Evolutionary conservation across 2,797 vertebrate species (phyloP).

Genomic region (Australoheros facetus): DNA sequence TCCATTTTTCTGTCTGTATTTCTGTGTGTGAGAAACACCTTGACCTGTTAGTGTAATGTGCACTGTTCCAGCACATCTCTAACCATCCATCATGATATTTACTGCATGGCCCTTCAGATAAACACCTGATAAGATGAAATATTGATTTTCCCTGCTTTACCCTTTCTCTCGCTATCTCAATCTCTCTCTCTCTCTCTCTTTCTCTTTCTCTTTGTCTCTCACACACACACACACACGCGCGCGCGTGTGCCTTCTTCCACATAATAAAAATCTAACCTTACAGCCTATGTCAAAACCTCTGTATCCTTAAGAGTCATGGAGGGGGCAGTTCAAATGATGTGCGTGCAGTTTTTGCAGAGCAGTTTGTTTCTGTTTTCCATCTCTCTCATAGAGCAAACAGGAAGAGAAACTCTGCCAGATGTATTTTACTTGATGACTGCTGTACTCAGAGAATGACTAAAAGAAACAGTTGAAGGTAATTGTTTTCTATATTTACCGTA

Average conservation of each 20-base stretch:
- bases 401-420: neutral
- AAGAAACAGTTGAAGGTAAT: neutral
- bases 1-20: neutral
- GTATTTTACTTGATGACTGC: neutral
- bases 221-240: too few relatives aligned
- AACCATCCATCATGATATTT: constrained; percentile 60
- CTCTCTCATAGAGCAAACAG: constrained; percentile 11
- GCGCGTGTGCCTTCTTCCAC: neutral
- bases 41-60: constrained; percentile 25
- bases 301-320: constrained; percentile 22
- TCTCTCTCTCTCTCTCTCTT: neutral
- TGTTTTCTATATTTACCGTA: neutral
- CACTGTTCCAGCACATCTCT: constrained; percentile 10
- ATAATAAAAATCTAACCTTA: constrained; percentile 31
- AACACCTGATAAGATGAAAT: constrained; percentile 69
- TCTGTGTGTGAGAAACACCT: constrained; percentile 1
- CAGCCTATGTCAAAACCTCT: constrained; percentile 16
- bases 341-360: neutral
- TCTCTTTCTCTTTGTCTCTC: neutral
- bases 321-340: constrained; percentile 30
- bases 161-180: neutral
- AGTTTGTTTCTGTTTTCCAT: neutral
- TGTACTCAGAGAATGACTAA: neutral
- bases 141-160: constrained; percentile 54
- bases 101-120: constrained; percentile 43